phyloP scores from a whole-genome alignment of 64 coral and sea anemone species.

The Astreopora myriophthalma region DNA sequence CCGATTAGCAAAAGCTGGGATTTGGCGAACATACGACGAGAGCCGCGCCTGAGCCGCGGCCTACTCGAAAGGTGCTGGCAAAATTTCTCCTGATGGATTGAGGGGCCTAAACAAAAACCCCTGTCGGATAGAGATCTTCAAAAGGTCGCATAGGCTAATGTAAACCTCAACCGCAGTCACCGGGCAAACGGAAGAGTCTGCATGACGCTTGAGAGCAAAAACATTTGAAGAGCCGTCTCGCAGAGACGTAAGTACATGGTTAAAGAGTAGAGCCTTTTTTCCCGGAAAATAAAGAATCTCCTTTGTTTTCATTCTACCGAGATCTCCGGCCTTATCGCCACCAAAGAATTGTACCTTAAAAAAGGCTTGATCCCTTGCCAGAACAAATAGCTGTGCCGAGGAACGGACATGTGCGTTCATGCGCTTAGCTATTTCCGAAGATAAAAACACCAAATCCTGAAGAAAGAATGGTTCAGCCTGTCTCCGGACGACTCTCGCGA shows the following conservation, averaged over 20 bases:
- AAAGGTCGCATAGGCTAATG: neutral
- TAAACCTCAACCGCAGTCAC: slow-evolving; percentile 22
- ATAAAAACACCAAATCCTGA: neutral
- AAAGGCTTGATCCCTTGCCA: slow-evolving; percentile 21
- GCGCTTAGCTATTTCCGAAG: neutral
- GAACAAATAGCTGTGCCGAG: neutral
- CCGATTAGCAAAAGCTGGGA: neutral
- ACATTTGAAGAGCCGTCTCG: slow-evolving; percentile 11
- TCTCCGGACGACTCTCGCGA: neutral
- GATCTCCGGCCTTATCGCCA: neutral
- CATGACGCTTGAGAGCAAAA: slow-evolving; percentile 31
- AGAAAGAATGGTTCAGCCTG: slow-evolving; percentile 23
- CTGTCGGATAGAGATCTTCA: neutral
- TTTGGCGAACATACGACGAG: neutral
- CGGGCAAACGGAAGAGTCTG: neutral
- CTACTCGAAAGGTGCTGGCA: neutral
- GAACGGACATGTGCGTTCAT: neutral
- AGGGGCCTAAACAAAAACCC: slow-evolving; percentile 7
- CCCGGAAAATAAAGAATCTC: neutral
- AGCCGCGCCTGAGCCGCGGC: neutral
- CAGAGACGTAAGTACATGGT: neutral
- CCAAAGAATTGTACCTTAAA: slow-evolving; percentile 3
- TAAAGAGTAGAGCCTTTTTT: neutral
- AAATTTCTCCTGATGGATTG: neutral
- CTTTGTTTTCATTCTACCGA: slow-evolving; percentile 12